Evolutionary conservation across 2,113 vertebrate genomes (phyloP).

Genomic region (Datnioides undecimradiatus): DNA sequence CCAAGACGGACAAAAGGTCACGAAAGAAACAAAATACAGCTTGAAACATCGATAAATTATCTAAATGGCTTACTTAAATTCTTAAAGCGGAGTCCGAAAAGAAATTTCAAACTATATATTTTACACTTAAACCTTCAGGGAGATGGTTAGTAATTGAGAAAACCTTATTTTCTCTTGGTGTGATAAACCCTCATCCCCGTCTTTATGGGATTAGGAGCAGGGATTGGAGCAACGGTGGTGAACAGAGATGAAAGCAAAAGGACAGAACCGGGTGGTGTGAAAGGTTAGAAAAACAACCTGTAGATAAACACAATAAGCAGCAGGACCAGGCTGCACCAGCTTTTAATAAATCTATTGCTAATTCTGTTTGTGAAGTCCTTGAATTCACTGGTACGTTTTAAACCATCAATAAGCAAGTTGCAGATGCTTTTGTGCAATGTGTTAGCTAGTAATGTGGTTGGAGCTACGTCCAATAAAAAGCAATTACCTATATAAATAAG

Average conservation of each 20-base stretch:
- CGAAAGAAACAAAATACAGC: neutral
- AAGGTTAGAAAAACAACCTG: too few relatives aligned
- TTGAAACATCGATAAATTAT: neutral
- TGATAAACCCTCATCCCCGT: neutral
- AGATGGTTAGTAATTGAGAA: neutral
- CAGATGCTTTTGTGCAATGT: too few relatives aligned
- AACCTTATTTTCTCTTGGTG: neutral
- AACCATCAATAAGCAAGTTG: too few relatives aligned
- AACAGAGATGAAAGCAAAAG: too few relatives aligned
- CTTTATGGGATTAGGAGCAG: neutral
- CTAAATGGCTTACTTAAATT: neutral
- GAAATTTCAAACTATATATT: neutral
- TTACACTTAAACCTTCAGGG: neutral
- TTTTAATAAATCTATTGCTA: neutral
- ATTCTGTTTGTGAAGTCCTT: neutral
- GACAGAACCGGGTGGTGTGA: too few relatives aligned
- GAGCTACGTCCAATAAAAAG: too few relatives aligned
- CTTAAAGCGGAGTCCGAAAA: neutral
- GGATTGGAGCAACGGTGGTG: neutral
- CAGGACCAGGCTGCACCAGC: neutral
- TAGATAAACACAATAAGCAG: neutral
- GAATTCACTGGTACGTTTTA: neutral
- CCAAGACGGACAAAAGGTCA: neutral
- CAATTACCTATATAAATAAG: too few relatives aligned
- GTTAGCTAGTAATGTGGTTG: too few relatives aligned